Percentiles rank a stretch among this genome's conserved stretches.
phyloP scores from a whole-genome alignment of 2,113 vertebrate species.

The Alethe diademata region DNA sequence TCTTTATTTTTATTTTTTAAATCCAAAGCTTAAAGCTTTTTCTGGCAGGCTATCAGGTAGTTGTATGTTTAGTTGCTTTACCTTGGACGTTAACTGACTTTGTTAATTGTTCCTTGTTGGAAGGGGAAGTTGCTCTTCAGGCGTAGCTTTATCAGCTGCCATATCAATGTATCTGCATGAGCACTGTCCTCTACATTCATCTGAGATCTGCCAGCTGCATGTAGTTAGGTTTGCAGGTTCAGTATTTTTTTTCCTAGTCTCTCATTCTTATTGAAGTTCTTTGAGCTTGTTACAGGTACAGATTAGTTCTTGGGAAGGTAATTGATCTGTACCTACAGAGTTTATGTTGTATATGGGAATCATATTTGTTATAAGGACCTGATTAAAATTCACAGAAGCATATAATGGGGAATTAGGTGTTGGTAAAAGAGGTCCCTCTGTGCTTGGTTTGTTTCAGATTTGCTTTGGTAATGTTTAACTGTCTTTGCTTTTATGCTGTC shows the following conservation, averaged over 20 bases:
- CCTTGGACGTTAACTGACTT: background rate
- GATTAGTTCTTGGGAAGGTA: background rate
- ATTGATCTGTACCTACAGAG: background rate
- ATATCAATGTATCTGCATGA: rapidly evolving
- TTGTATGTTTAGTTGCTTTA: background rate
- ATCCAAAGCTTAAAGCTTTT: background rate
- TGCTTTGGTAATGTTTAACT: background rate
- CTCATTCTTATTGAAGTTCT: background rate
- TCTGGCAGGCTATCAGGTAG: background rate
- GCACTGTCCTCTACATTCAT: background rate
- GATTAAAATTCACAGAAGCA: background rate
- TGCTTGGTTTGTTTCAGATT: background rate
- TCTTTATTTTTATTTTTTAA: background rate
- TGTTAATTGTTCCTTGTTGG: background rate
- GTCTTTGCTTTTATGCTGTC: constrained; percentile 19
- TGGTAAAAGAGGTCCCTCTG: background rate
- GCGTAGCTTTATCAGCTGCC: background rate
- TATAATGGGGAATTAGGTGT: background rate
- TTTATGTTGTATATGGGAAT: background rate
- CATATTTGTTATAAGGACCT: background rate
- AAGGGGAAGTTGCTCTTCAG: background rate
- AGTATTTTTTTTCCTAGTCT: background rate
- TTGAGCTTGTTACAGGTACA: background rate
- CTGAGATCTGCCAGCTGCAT: background rate
- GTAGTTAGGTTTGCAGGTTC: background rate